These are phyloP conservation scores for Apostichopus parvimensis DNA, from an alignment of 35 echinoderm and acorn worm genomes.

Conservation along the genomic window DNA sequence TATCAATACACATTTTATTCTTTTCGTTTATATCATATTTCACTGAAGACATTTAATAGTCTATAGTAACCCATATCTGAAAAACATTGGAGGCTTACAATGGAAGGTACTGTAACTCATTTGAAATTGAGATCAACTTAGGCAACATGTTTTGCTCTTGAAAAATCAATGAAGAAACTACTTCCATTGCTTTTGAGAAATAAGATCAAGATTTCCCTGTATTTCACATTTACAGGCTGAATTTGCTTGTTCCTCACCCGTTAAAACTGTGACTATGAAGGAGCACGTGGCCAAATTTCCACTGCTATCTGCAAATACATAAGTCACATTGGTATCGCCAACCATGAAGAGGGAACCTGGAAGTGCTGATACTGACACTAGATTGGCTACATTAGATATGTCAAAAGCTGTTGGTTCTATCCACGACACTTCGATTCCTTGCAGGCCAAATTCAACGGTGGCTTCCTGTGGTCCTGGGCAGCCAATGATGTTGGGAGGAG, in stretches of 20 bases:
- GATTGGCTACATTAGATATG: constrained; percentile 35
- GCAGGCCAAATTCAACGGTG: constrained; percentile 19
- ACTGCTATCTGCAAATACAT: constrained; percentile 64
- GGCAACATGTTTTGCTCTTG: too few species aligned
- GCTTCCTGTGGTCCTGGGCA: constrained; percentile 42
- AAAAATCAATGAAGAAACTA: too few species aligned
- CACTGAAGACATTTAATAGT: too few species aligned
- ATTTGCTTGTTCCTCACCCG: constrained; percentile 33
- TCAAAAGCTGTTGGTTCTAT: constrained; percentile 71
- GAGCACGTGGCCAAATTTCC: constrained; percentile 61
- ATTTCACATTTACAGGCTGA: too few species aligned
- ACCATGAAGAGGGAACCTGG: constrained; percentile 57
- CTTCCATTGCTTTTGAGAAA: too few species aligned
- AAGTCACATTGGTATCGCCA: constrained; percentile 70
- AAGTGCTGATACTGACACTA: not conserved
- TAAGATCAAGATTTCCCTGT: too few species aligned
- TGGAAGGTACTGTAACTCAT: too few species aligned
- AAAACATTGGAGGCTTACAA: too few species aligned
- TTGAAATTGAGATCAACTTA: too few species aligned
- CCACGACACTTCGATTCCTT: constrained; percentile 44
- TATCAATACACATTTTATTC: too few species aligned
- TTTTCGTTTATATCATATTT: too few species aligned
- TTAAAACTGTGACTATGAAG: constrained; percentile 68
- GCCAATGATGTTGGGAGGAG: constrained; percentile 55
- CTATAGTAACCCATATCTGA: too few species aligned